A percentile compares a stretch with the other conserved stretches of the same genome.
Evolutionary conservation across 2,113 vertebrate species (phyloP).

Genomic region (Tetrax tetrax): DNA sequence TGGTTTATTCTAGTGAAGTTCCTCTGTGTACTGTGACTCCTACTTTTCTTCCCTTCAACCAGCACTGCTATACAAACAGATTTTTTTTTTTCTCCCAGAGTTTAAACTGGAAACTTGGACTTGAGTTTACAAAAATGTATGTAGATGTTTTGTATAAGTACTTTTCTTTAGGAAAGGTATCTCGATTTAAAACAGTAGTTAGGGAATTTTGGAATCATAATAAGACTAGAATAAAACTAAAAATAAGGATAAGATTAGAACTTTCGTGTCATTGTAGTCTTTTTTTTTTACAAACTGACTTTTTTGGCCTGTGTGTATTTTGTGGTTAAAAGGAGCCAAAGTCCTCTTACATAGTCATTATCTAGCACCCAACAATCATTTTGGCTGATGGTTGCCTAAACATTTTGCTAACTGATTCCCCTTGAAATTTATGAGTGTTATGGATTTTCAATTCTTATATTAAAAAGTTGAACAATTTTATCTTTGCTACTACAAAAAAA

Average conservation of each 20-base stretch:
- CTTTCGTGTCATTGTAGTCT: background rate
- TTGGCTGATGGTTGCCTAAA: background rate
- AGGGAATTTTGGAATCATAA: background rate
- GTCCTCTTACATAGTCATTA: background rate
- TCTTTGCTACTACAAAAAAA: background rate
- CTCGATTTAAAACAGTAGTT: background rate
- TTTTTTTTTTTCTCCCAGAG: background rate
- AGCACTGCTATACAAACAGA: background rate
- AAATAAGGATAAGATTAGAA: background rate
- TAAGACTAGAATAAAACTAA: background rate
- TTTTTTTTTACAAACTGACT: background rate
- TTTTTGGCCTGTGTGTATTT: background rate
- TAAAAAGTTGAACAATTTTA: background rate
- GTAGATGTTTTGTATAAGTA: background rate
- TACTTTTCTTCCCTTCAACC: background rate
- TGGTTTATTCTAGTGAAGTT: constrained; percentile 26
- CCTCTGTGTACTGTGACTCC: background rate
- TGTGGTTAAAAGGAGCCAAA: background rate
- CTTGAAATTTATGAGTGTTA: background rate
- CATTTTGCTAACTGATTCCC: background rate
- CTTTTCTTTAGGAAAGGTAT: background rate
- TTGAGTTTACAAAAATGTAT: background rate
- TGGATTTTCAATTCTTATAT: background rate
- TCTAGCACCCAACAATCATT: background rate
- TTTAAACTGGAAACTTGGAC: background rate